These are phyloP conservation scores for Phataginus tetradactyla DNA, from an alignment of 2,797 vertebrate species.

Conservation along the genomic window DNA sequence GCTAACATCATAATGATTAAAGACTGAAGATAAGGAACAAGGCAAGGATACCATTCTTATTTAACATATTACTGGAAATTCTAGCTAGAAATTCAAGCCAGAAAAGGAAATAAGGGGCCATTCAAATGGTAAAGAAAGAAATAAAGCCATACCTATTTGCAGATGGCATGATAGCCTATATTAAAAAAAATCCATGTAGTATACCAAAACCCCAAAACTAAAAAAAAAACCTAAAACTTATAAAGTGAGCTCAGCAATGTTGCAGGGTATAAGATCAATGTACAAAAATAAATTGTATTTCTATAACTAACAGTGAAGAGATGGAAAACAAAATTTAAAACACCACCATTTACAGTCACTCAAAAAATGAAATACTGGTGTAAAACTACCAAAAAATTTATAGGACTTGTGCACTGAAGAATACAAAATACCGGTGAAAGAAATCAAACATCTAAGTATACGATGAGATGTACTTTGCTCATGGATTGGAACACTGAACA, in stretches of 20 bases:
- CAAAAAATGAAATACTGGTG: conserved; percentile 18
- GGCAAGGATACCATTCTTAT: not conserved
- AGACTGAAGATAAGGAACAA: not conserved
- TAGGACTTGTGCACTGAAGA: not conserved
- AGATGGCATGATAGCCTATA: not conserved
- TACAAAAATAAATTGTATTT: not conserved
- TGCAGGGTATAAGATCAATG: not conserved
- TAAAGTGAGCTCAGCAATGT: not conserved
- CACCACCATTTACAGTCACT: not conserved
- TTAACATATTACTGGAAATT: not conserved
- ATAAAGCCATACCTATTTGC: not conserved
- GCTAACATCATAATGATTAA: not conserved
- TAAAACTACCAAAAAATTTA: conserved; percentile 14
- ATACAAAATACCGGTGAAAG: not conserved
- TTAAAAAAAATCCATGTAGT: conserved; percentile 20
- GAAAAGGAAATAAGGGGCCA: not conserved
- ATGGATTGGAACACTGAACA: not conserved
- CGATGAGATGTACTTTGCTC: not conserved
- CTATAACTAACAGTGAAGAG: not conserved
- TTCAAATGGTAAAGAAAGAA: conserved; percentile 5
- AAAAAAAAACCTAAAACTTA: not conserved
- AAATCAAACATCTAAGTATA: conserved; percentile 21
- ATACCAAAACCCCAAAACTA: not conserved
- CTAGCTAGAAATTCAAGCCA: not conserved
- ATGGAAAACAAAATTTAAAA: conserved; percentile 8